phyloP scores from a whole-genome alignment of 37 sponge, comb jelly and placozoan species.

The Crambe crambe region DNA sequence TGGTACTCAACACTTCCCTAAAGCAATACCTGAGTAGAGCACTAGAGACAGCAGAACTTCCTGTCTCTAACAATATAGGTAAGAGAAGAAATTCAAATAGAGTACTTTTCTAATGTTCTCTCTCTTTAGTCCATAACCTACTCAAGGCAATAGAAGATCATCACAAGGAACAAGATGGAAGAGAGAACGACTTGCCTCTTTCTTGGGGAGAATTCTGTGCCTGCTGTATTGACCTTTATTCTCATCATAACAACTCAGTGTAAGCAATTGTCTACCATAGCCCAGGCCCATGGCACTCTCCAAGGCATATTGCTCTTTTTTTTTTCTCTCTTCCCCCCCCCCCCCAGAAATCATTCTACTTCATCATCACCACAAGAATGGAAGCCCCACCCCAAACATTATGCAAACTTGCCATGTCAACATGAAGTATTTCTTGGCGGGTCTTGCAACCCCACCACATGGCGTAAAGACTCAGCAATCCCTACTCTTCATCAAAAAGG shows the following conservation, averaged over 20 bases:
- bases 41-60: background rate
- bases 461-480: conserved; percentile 80
- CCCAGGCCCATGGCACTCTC: background rate
- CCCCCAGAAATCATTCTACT: background rate
- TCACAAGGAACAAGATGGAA: background rate
- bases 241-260: background rate
- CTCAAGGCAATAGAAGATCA: background rate
- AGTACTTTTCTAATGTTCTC: background rate
- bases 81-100: background rate
- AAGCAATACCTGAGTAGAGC: conserved; percentile 2
- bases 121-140: background rate
- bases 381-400: background rate
- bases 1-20: too few relatives aligned
- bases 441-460: conserved; percentile 95
- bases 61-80: conserved; percentile 27
- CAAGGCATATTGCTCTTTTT: background rate
- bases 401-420: background rate
- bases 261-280: background rate
- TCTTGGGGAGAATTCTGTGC: conserved; percentile 57
- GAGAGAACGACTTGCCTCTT: background rate
- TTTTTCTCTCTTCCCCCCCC: background rate
- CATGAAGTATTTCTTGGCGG: conserved; percentile 88
- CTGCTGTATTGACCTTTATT: conserved; percentile 16
- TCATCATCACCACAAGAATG: too few relatives aligned
- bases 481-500: conserved; percentile 62